Evolutionary conservation across 2,113 vertebrate genomes (phyloP).

Genomic region (Spheniscus mendiculus): DNA sequence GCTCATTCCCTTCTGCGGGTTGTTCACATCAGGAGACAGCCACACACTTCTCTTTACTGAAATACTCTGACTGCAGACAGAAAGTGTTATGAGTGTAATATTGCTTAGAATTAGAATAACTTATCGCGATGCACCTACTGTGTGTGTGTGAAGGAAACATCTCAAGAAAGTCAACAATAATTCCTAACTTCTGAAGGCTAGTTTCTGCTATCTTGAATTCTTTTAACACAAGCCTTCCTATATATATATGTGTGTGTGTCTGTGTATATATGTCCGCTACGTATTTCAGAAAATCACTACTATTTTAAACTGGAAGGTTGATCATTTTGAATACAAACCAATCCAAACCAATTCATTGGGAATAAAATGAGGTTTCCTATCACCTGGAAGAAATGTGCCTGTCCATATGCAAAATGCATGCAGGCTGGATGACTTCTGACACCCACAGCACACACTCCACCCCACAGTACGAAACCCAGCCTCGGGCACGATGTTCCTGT

Average conservation of each 20-base stretch:
- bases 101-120: not conserved
- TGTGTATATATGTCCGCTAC: not conserved
- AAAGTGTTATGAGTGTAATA: not conserved
- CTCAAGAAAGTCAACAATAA: not conserved
- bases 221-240: not conserved
- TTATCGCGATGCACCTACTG: not conserved
- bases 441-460: fast-evolving
- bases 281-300: not conserved
- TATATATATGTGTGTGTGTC: not conserved
- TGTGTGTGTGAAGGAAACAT: not conserved
- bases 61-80: not conserved
- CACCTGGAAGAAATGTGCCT: not conserved
- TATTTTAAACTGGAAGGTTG: not conserved
- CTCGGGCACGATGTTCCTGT: fast-evolving
- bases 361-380: not conserved
- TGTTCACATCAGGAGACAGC: not conserved
- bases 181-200: not conserved
- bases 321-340: not conserved
- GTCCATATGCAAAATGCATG: not conserved
- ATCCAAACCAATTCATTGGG: not conserved
- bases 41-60: not conserved
- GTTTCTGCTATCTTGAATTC: not conserved
- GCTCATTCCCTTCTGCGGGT: not conserved
- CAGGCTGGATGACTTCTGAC: not conserved
- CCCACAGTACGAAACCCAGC: not conserved